Conservation (phyloP, 2,888 invertebrate species). For the Drosophila pullipes region DNA sequence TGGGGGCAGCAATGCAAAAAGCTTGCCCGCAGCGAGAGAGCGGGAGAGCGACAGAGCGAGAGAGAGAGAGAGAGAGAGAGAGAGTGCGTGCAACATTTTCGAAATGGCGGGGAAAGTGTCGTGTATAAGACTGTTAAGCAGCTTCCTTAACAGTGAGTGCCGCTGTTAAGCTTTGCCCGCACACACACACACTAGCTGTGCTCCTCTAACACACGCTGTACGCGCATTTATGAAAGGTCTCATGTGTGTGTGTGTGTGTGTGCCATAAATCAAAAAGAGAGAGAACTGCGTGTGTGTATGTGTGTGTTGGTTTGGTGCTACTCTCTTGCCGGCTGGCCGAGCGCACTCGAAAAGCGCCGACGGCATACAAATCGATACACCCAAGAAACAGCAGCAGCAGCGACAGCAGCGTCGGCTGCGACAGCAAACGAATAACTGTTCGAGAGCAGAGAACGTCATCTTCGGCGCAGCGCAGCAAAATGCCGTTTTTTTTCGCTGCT, state of each 20-base stretch:
- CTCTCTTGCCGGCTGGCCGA: conserved; percentile 44
- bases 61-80: conserved; percentile 24
- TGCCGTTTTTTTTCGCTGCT: conserved; percentile 30
- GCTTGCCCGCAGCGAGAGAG: conserved; percentile 22
- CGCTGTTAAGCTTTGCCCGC: conserved; percentile 30
- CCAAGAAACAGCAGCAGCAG: conserved; percentile 17
- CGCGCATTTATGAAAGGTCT: conserved; percentile 43
- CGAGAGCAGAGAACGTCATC: conserved; percentile 49
- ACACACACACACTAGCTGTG: conserved; percentile 47
- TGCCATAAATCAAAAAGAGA: conserved; percentile 62
- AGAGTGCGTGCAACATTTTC: conserved; percentile 62
- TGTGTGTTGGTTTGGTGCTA: conserved; percentile 2
- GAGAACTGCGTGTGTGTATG: conserved; percentile 12
- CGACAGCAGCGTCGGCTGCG: conserved; percentile 6
- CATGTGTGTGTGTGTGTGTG: conserved; percentile 18
- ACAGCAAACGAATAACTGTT: conserved; percentile 36
- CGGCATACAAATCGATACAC: conserved; percentile 56
- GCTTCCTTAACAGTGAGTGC: conserved; percentile 26
- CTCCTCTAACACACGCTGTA: conserved; percentile 58
- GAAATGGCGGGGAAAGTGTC: conserved; percentile 58
- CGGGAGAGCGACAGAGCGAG: conserved; percentile 25
- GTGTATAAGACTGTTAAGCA: conserved; percentile 68
- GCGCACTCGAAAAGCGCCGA: conserved; percentile 38
- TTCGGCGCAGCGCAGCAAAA: conserved; percentile 45
- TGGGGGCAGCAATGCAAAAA: conserved; percentile 49